These are phyloP conservation scores for Circaetus gallicus DNA, from an alignment of 2,113 vertebrate species.

Conservation along the genomic window DNA sequence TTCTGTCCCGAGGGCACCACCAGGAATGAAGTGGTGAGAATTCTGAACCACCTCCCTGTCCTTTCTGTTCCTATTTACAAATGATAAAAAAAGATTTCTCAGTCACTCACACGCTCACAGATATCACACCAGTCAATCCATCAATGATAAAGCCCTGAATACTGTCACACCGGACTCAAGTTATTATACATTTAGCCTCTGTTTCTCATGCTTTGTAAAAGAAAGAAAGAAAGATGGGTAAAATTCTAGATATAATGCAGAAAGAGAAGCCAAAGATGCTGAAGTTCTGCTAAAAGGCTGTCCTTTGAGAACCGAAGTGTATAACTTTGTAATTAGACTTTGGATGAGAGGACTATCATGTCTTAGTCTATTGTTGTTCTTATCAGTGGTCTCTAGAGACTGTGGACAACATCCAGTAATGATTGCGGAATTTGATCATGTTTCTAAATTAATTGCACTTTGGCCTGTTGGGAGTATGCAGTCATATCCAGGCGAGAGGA, in stretches of 20 bases:
- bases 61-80: background rate
- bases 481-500: slow-evolving; percentile 5
- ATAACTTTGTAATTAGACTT: slow-evolving; percentile 59
- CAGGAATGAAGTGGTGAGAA: background rate
- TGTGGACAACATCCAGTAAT: slow-evolving; percentile 43
- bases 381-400: background rate
- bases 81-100: background rate
- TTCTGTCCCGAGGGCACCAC: background rate
- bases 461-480: slow-evolving; percentile 1
- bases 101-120: background rate
- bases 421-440: slow-evolving; percentile 47
- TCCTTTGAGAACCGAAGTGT: slow-evolving; percentile 41
- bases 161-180: background rate
- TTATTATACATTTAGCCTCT: background rate
- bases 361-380: slow-evolving; percentile 26
- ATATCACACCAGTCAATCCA: background rate
- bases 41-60: background rate
- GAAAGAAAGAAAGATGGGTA: background rate
- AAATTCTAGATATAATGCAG: background rate
- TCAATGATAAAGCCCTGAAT: background rate
- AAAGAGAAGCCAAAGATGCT: slow-evolving; percentile 6
- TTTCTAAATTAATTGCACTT: slow-evolving; percentile 54
- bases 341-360: slow-evolving; percentile 22
- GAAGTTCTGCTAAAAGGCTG: slow-evolving; percentile 49
- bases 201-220: background rate